Evolutionary conservation across 2,113 vertebrate species (phyloP), one percentile per base, ranked within the genome.

Genomic region (Heterochromis multidens): DNA sequence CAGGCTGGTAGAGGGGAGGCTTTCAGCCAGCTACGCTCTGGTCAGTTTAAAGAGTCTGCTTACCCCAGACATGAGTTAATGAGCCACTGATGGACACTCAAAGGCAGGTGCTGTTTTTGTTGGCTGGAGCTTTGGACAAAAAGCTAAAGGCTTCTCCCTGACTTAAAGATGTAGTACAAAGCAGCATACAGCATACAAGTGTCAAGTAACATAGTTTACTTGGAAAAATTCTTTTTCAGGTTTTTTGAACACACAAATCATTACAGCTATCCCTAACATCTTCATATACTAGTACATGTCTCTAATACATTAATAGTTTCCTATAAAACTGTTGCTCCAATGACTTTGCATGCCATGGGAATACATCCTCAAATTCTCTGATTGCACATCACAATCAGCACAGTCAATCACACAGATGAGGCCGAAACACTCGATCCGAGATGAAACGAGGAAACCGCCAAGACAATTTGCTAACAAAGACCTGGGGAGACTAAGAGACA

Each of bases 401-500:
- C 81, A 87, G 86, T 90, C 92, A 87, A 83, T 89, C 85, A 60
- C 70, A 46, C 82, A 81, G 90, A 87, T 83, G 88, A 89, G 4
- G 56, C 74, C 70, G 83, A 80, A 77, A 91, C 93, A 89, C 91
- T 92, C 86, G 76, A 81, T 91, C 91, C 82, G 49, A 92, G 90
- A 92, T 93, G 90, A 95, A 94, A 94, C 88, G 49, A 92, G 90
- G 82, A 93, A 93, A 84, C 77, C 80, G 87, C 88, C 89, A 85
- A 93, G 94, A 95, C 87, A 91, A 93, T 93, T 94, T 93, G 91
- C 87, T 90, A 79, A 93, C 89, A 91, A 94, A 92, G 93, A 95
- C 91, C 91, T 88, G 89, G 83, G 86, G 86, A 91, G 89, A 94
- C 90, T 80, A 92, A 90, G 85, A 91, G 89, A 91, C 88, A 86